Base-by-base conservation (phyloP, 2,888 invertebrate species). In the Drosophila ezoana region DNA sequence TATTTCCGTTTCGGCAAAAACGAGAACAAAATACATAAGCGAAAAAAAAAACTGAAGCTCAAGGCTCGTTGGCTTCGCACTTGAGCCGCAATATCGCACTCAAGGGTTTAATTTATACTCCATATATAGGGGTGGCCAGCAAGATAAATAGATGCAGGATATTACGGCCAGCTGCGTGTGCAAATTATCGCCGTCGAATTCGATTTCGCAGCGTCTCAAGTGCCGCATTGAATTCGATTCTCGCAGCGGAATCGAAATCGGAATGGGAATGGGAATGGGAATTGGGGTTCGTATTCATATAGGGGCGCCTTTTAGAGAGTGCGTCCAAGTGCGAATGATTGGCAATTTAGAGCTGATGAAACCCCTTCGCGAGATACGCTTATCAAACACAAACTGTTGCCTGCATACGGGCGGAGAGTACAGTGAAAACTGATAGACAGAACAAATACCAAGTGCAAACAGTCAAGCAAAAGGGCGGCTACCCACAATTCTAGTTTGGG, bases 61-160 rank as follows among this genome's bases (percentile, higher is more conserved):
- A 66, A 82, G 85, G 79, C 87, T 66, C 58, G 49, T 47, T 53
- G 61, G 62, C 48, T 70, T 85, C 76, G 67, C 86, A 81, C 81
- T 81, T 85, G 77, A 85, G 87, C 77, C 87, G 65, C 83, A 83
- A 83, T 87, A 83, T 85, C 82, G 87, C 87, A 77, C 83, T 83
- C 85, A 87, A 81, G 76, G 84, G 79, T 77, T 79, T 79, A 79
- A 79, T 79, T 79, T 79, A 80, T 40, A 32, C 14, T 38, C 47
- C 56, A 63, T 60, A 81, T 64, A 66, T 80, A 61, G 67, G 53
- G 52, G 51, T 52, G 52, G 41, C 38, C 35, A 40, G 40, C 70
- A 82, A 87, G 79, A 87, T 85, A 83, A 85, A 85, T 87, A 83
- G 80, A 83, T 87, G 86, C 87, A 82, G 83, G 87, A 84, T 81